A percentile compares a stretch with the other conserved stretches of the same genome.
Evolutionary conservation across 2,888 invertebrate species (phyloP).

Genomic region (Meta bourneti): DNA sequence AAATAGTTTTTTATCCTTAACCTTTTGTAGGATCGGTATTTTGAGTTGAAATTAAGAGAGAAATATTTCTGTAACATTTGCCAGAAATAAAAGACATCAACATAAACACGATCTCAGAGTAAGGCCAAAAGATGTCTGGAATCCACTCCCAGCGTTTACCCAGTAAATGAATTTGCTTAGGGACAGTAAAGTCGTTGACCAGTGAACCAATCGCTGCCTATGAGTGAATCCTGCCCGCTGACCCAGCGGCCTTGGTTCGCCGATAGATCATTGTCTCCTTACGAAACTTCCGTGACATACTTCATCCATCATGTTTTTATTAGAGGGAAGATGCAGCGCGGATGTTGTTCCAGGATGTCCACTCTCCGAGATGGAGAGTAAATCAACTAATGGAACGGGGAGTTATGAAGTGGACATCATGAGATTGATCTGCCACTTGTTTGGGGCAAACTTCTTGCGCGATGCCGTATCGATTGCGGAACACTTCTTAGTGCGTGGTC

Average conservation of each 20-base stretch:
- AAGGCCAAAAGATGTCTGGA: too few relatives aligned
- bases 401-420: conserved; percentile 38
- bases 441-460: not conserved
- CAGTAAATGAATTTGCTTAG: too few relatives aligned
- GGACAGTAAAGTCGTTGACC: too few relatives aligned
- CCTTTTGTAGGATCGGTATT: too few relatives aligned
- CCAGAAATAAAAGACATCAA: too few relatives aligned
- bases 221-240: conserved; percentile 4
- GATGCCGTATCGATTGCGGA: not conserved
- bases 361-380: conserved; percentile 26
- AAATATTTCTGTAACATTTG: too few relatives aligned
- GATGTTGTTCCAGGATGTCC: conserved; percentile 16
- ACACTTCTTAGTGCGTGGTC: not conserved
- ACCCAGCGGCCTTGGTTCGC: conserved; percentile 28
- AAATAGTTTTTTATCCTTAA: too few relatives aligned
- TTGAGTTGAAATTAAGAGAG: too few relatives aligned
- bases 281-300: conserved; percentile 26
- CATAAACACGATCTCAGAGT: too few relatives aligned
- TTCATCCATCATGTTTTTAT: conserved; percentile 61
- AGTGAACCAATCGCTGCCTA: not conserved
- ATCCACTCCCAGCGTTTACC: too few relatives aligned
- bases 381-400: conserved; percentile 42
- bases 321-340: conserved; percentile 25
- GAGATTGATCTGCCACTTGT: conserved; percentile 35
- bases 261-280: conserved; percentile 56